Base-by-base conservation (phyloP, 2,888 invertebrate species). In the Plusia festucae region DNA sequence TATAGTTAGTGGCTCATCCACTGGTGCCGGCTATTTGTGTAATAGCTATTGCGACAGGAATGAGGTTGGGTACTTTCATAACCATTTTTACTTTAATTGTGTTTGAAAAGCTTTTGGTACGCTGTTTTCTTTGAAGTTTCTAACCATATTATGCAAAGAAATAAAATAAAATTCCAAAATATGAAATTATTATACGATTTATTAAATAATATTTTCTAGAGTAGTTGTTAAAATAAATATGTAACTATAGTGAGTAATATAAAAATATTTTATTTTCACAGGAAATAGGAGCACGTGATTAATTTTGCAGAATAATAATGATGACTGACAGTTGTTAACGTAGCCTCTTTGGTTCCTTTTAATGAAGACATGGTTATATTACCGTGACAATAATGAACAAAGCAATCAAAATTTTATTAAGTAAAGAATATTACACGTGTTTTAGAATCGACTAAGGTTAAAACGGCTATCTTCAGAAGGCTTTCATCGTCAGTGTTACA, bases 1-100 rank as follows among this genome's bases (percentile, higher is more conserved):
- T 82, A 82, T 77, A 83, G 81, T 78, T 78, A 67, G 70, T 70
- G 60, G 61, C 62, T 69, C 72, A 68, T 75, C 73, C 65, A 68
- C 68, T 68, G 32, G 24, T 54, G 61, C 51, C 62, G 57, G 73
- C 65, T 76, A 78, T 84, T 78, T 70, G 68, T 70, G 66, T 78
- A 81, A 82, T 76, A 79, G 75, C 62, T 76, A 74, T 73, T 74
- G 54, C 71, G 66, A 68, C 66, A 70, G 60, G 58, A 65, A 73
- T 64, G 58, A 60, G 52, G 62, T 65, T 51, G 24, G 7, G 13
- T 51, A 46, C 22, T 63, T 63, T 20, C 20, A 34, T 65, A 56
- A 49, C 18, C 18, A 49, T 49, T 49, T 49, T 49, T 20, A 49
- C 20, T 49, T 49, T 49, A 49, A 11, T 18, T 49, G 20, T 20